A percentile compares a stretch with the other conserved stretches of the same genome.
Evolutionary conservation across 2,797 vertebrate genomes (phyloP).

Genomic region (Channallabes apus): DNA sequence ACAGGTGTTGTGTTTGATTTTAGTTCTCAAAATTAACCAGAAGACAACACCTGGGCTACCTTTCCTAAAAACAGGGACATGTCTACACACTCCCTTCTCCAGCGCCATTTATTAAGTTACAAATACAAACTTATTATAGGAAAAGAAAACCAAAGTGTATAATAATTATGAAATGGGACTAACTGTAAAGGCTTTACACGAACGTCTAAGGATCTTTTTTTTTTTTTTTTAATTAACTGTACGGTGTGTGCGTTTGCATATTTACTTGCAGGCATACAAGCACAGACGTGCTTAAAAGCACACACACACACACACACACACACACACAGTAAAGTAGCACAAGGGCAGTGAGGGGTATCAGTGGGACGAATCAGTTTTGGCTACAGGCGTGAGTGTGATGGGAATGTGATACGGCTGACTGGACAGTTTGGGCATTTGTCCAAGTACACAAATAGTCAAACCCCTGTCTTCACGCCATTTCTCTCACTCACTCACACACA

Average conservation of each 20-base stretch:
- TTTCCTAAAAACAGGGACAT: not conserved
- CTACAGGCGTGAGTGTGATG: slow-evolving; percentile 37
- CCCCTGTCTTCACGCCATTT: not conserved
- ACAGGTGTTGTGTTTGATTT: not conserved
- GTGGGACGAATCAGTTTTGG: slow-evolving; percentile 36
- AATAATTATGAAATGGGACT: not conserved
- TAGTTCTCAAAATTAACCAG: not conserved
- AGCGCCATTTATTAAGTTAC: not conserved
- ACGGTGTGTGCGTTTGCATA: not conserved
- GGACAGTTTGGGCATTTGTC: slow-evolving; percentile 27
- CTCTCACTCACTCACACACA: not conserved
- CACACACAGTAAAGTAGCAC: not conserved
- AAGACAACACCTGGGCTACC: not conserved
- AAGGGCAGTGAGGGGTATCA: slow-evolving; percentile 17
- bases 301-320: not conserved
- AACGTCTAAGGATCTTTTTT: too few species aligned
- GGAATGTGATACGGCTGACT: slow-evolving; percentile 29
- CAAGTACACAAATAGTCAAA: slow-evolving; percentile 36
- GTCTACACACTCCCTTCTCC: too few species aligned
- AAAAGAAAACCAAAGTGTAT: not conserved
- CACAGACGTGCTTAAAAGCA: not conserved
- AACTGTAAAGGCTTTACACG: not conserved
- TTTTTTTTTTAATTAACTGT: not conserved
- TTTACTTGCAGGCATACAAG: not conserved
- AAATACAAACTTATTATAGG: not conserved